A percentile compares a stretch with the other conserved stretches of the same genome.
Conservation (phyloP, 2,888 invertebrate genomes). For the Physocephala rufipes region DNA sequence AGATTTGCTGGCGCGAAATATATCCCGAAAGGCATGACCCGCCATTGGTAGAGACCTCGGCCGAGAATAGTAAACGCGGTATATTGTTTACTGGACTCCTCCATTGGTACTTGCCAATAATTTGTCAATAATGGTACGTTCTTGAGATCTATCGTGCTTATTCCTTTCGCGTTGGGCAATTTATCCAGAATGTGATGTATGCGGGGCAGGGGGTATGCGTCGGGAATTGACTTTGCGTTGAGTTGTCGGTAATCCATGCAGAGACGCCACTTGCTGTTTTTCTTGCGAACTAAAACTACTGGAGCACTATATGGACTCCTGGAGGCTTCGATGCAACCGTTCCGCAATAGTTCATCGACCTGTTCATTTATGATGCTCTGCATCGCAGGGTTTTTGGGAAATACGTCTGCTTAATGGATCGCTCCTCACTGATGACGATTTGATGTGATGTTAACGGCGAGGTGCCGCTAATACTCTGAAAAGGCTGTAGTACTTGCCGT, state of each 20-base stretch:
- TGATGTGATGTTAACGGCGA: background rate
- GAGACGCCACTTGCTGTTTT: slow-evolving; percentile 30
- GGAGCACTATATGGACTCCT: slow-evolving; percentile 25
- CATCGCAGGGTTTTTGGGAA: slow-evolving; percentile 34
- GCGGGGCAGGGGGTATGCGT: slow-evolving; percentile 12
- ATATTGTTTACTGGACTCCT: background rate
- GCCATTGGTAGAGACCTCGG: slow-evolving; percentile 5
- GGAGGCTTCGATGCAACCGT: slow-evolving; percentile 17
- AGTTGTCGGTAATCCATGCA: slow-evolving; percentile 30
- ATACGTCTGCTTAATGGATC: slow-evolving; percentile 26
- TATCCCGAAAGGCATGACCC: background rate
- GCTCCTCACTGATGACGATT: slow-evolving; percentile 17
- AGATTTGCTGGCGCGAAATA: background rate
- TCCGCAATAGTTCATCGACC: slow-evolving; percentile 15
- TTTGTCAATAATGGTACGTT: too few species aligned
- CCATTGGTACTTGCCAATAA: slow-evolving; percentile 11
- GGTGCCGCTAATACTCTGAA: slow-evolving; percentile 16
- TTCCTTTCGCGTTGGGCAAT: background rate
- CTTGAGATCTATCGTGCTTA: slow-evolving; percentile 16
- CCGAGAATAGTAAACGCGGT: slow-evolving; percentile 5
- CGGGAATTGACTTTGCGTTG: slow-evolving; percentile 5
- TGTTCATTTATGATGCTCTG: slow-evolving; percentile 25
- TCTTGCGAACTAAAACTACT: slow-evolving; percentile 19
- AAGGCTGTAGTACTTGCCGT: too few species aligned
- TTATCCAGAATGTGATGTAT: slow-evolving; percentile 13